Evolutionary conservation across 2,888 invertebrate genomes (phyloP).

Genomic region (Branchinecta sandiegonensis): DNA sequence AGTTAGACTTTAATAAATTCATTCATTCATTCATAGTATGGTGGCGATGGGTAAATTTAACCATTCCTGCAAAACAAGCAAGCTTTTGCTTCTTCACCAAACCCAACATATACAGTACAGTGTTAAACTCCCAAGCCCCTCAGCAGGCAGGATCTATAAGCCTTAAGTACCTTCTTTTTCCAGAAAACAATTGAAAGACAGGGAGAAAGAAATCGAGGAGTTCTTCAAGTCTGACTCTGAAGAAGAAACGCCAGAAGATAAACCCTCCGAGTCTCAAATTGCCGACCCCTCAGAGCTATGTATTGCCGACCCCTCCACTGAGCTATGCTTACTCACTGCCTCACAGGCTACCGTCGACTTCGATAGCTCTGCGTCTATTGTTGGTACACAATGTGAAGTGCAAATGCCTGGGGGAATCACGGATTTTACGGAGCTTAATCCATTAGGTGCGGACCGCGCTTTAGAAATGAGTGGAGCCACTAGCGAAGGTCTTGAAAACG

Average conservation of each 20-base stretch:
- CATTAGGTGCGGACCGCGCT: too few species aligned
- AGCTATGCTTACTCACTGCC: background rate
- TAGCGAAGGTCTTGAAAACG: background rate
- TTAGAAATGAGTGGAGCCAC: background rate
- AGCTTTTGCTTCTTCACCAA: too few species aligned
- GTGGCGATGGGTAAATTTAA: too few species aligned
- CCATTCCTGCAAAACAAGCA: too few species aligned
- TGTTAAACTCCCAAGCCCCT: too few species aligned
- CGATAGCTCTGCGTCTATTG: background rate
- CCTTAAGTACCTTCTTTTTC: constrained; percentile 26
- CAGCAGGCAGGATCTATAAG: too few species aligned
- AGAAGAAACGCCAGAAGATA: constrained; percentile 37
- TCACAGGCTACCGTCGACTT: background rate
- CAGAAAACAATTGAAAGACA: constrained; percentile 51
- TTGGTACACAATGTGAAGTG: background rate
- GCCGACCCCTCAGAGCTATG: background rate
- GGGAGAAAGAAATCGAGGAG: constrained; percentile 55
- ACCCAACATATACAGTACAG: too few species aligned
- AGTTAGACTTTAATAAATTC: too few species aligned
- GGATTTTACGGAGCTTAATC: background rate
- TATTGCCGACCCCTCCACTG: background rate
- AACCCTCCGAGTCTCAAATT: constrained; percentile 20
- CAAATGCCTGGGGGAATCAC: background rate
- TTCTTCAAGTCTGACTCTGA: constrained; percentile 56
- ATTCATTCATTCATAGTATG: too few species aligned